Percentiles rank a stretch among this genome's conserved stretches.
Conservation (phyloP, 2,888 invertebrate genomes). For the Drosophila borborema region DNA sequence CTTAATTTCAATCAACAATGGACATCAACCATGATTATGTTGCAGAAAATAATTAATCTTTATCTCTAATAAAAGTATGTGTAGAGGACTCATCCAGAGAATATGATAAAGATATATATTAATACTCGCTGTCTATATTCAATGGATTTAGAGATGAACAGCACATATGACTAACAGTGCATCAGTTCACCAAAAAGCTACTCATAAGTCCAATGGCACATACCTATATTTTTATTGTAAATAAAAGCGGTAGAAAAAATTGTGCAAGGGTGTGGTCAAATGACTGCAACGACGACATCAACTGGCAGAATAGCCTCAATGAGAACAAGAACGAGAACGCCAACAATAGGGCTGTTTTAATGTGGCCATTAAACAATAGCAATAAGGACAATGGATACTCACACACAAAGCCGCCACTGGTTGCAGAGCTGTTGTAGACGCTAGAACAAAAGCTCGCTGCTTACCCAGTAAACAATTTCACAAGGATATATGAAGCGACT, state of each 20-base stretch:
- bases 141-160: background rate
- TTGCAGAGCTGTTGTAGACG: constrained; percentile 42
- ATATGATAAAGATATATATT: too few relatives aligned
- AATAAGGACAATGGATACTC: constrained; percentile 69
- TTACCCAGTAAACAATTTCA: constrained; percentile 51
- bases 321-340: constrained; percentile 32
- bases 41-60: too few relatives aligned
- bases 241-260: constrained; percentile 65
- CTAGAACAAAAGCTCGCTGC: constrained; percentile 15
- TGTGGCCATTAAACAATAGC: constrained; percentile 80
- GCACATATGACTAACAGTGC: constrained; percentile 54
- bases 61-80: too few relatives aligned
- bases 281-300: constrained; percentile 43
- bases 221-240: constrained; percentile 50
- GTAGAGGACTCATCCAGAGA: too few relatives aligned
- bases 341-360: constrained; percentile 79
- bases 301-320: constrained; percentile 25
- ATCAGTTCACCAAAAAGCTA: constrained; percentile 39
- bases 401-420: constrained; percentile 34
- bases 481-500: constrained; percentile 3
- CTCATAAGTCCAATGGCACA: constrained; percentile 53
- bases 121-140: background rate
- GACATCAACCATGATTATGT: too few relatives aligned
- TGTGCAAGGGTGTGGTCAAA: constrained; percentile 63
- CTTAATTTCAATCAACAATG: too few relatives aligned